Evolutionary conservation across 2,113 vertebrate species (phyloP), one percentile per base, ranked within the genome.

Genomic region (Scomber japonicus): DNA sequence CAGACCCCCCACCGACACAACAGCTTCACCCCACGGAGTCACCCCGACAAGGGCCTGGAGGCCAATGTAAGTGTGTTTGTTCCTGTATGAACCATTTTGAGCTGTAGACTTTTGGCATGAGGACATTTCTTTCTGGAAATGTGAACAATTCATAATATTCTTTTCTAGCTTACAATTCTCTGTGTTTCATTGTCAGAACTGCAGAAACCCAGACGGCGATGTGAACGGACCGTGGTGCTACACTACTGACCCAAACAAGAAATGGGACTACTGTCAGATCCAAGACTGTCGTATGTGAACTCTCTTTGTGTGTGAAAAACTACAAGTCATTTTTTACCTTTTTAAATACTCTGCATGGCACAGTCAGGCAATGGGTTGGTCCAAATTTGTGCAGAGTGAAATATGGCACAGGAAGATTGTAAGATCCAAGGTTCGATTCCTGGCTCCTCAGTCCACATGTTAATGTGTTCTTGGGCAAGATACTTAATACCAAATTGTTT

Each of bases 221-320:
- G 81, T 89, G n/a, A 97, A 96, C 4, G 97, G 98, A 11, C 98
- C 97, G 2, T 99, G 98, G 98, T 99, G 98, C 91, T 99, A 97
- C 82, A 98, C 98, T 0, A 97, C 66, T 24, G 96, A 97, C 71
- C 86, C 82, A 0, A 85, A 35, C 19, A 96, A 96, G 90, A 94
- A 95, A 19, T 99, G 96, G 94, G 98, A 99, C 54, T 97, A 98
- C 89, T 99, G 98, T 88, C 95, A 96, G 44, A 91, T 99, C 84
- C 94, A 96, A 10, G 91, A 94, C 55, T 99, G 98, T 85, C 89
- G 97, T 99, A 95, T 78, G 93, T 91, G 17, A 77, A 73, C n/a
- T 8, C 14, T 30, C 21, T n/a, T 15, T 11, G 3, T 54, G 8
- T 35, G 7, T 15, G 16, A 17, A 4, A 13, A 11, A 61, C 24